phyloP scores from a whole-genome alignment of 2,888 invertebrate species.

The Lordiphosa fenestrarum region DNA sequence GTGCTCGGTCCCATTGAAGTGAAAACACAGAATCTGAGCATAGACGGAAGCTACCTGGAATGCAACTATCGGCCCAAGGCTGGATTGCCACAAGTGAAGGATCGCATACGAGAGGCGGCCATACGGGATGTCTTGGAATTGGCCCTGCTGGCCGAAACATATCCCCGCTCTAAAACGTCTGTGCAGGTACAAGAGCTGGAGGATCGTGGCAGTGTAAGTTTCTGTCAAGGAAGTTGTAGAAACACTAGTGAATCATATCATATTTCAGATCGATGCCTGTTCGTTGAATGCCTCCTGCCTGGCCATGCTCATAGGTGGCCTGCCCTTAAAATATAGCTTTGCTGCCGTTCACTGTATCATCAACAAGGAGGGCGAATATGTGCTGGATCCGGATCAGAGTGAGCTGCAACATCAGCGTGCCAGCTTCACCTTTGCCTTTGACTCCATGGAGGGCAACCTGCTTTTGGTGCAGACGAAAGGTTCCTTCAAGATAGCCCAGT shows the following conservation, averaged over 20 bases:
- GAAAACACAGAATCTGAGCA: conserved; percentile 87
- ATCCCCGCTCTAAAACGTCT: conserved; percentile 90
- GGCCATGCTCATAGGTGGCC: conserved; percentile 89
- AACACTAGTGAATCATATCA: background rate
- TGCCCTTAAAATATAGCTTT: conserved; percentile 91
- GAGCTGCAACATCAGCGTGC: conserved; percentile 83
- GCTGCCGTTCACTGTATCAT: conserved; percentile 90
- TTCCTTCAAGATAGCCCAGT: conserved; percentile 84
- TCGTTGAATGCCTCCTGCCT: conserved; percentile 91
- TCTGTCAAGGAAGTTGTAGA: no score
- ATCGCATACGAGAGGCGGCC: conserved; percentile 87
- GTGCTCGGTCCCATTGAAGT: conserved; percentile 92
- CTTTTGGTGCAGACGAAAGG: conserved; percentile 87
- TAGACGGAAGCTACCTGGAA: conserved; percentile 88
- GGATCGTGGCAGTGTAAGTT: conserved; percentile 88
- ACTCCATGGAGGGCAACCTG: conserved; percentile 83
- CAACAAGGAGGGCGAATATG: conserved; percentile 82
- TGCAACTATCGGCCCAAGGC: conserved; percentile 88
- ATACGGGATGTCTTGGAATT: conserved; percentile 89
- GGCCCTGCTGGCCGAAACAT: conserved; percentile 85
- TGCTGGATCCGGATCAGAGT: conserved; percentile 84
- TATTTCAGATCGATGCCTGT: conserved; percentile 85
- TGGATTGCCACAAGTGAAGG: conserved; percentile 86
- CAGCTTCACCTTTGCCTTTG: conserved; percentile 88
- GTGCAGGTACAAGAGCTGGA: conserved; percentile 93